Percentiles rank a stretch among this genome's conserved stretches.
Evolutionary conservation across 2,888 invertebrate species (phyloP).

Genomic region (Cremastobaeus sp.): DNA sequence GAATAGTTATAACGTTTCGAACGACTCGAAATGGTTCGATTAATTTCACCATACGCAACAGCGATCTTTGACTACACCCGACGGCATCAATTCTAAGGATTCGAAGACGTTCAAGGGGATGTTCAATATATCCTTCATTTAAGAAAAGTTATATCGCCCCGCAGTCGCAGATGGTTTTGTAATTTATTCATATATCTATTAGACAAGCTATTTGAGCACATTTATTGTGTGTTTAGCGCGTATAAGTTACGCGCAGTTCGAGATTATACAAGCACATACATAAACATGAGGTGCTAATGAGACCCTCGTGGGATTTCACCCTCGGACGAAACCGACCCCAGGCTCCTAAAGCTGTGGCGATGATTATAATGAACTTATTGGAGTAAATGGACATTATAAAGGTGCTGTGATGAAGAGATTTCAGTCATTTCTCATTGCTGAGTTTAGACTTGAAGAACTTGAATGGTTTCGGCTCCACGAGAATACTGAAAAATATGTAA

Average conservation of each 20-base stretch:
- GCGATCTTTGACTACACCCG: too few species aligned
- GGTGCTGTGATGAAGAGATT: too few species aligned
- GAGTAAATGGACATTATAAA: constrained; percentile 23
- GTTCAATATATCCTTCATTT: too few species aligned
- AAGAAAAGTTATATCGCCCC: too few species aligned
- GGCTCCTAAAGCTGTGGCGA: neutral
- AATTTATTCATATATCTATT: constrained; percentile 10
- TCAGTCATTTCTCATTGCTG: constrained; percentile 9
- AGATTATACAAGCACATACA: constrained; percentile 40
- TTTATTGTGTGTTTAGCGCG: constrained; percentile 37
- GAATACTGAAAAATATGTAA: too few species aligned
- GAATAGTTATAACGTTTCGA: too few species aligned
- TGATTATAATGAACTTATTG: constrained; percentile 30
- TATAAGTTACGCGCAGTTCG: constrained; percentile 51
- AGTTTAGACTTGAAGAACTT: too few species aligned
- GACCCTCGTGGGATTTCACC: constrained; percentile 37
- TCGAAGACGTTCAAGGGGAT: too few species aligned
- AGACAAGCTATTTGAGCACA: constrained; percentile 14
- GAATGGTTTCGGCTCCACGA: too few species aligned
- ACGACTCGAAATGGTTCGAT: constrained; percentile 20
- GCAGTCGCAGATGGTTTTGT: neutral
- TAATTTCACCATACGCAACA: constrained; percentile 7
- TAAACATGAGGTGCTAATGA: constrained; percentile 55
- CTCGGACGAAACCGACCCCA: constrained; percentile 23
- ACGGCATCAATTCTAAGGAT: too few species aligned